Base-by-base conservation (phyloP, 2,797 vertebrate species). In the Podarcis siculus region DNA sequence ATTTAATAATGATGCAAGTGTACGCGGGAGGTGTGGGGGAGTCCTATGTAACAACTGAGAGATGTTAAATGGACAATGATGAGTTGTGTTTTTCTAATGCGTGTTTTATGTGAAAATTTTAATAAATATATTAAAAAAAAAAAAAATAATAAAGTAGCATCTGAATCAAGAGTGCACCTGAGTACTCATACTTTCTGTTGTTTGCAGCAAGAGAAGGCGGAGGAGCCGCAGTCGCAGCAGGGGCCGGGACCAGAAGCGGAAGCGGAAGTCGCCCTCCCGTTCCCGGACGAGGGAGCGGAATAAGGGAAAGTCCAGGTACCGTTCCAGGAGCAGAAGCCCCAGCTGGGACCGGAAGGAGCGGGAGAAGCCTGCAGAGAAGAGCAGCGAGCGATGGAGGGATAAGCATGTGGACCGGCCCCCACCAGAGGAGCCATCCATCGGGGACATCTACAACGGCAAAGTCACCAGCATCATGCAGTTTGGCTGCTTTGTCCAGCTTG, bases 401-500 rank as follows among this genome's bases (percentile, higher is more conserved):
- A 99, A 99, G 91, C 98, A 98, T 0, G 97, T 99, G 73, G 99
- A 99, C 90, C 98, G 98, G 0, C 99, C 99, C 0, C 99, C 99
- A 0, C 98, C 99, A 0, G 99, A 99, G 92, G 99, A 99, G 86
- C 99, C 99, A 0, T 97, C 98, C 42, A 98, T 99, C 0, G 99
- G 99, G 0, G 99, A 99, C 95, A 99, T 99, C 88, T 99, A 99
- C 95, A 99, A 98, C 0, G 99, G 99, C 94, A 99, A 99, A 94
- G 97, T 99, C 88, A 99, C 99, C 30, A 99, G 99, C 89, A 99
- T 99, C 90, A 99, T 99, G 99, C 99, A 99, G 92, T 99, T 99
- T 87, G 99, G 99, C 1, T 99, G 99, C 95, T 99, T 99, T 76
- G 99, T 99, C 85, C 99, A 99, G 93, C 97, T 99, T 83, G 99